These are phyloP conservation scores for Miniopterus natalensis DNA, from an alignment of 2,113 vertebrate genomes.

Conservation along the genomic window DNA sequence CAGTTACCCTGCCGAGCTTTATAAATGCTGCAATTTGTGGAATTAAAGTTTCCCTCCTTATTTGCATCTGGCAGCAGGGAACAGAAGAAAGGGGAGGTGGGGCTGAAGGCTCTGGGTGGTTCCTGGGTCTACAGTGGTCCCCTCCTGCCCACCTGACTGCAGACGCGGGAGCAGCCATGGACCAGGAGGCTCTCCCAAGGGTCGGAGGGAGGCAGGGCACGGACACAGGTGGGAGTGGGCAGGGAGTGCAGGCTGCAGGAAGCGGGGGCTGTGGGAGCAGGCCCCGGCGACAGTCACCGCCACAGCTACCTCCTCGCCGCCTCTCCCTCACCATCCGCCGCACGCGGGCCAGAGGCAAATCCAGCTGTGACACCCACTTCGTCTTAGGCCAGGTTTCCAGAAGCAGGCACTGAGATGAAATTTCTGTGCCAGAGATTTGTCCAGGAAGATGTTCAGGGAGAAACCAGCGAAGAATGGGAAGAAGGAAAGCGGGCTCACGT, in stretches of 20 bases:
- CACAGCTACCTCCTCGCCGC: rapidly evolving
- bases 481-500: rapidly evolving
- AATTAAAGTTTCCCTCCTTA: constrained; percentile 22
- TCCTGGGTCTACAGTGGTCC: rapidly evolving
- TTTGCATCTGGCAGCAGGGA: constrained; percentile 9
- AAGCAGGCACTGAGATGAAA: neutral
- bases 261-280: rapidly evolving
- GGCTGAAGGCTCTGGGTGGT: neutral
- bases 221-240: neutral
- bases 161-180: rapidly evolving
- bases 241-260: neutral
- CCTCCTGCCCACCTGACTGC: neutral
- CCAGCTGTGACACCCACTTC: rapidly evolving
- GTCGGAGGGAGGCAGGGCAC: rapidly evolving
- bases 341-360: rapidly evolving
- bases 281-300: rapidly evolving
- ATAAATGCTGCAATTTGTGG: constrained; percentile 33
- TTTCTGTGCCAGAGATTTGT: no score
- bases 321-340: no score
- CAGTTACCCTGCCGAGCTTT: neutral
- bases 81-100: neutral
- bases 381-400: neutral
- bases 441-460: neutral
- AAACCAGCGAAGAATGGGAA: neutral
- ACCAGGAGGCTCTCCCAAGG: neutral